These are phyloP conservation scores for Melitaea cinxia DNA, from an alignment of 1,140 invertebrate genomes.

Conservation along the genomic window DNA sequence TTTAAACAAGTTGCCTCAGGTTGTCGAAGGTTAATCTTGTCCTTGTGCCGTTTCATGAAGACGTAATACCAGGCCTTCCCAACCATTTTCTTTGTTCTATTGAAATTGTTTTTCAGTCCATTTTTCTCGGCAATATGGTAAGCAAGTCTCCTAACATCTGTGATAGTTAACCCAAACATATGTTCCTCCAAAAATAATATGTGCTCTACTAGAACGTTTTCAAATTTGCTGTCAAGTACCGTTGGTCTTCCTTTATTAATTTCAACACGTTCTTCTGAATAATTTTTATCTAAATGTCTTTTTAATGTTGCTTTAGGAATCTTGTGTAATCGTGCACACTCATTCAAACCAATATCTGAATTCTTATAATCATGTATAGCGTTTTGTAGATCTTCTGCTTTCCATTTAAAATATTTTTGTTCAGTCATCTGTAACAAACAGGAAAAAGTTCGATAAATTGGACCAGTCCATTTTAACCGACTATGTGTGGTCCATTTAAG, in stretches of 20 bases:
- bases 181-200: conserved; percentile 16
- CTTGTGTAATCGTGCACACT: background rate
- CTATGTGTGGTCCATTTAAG: background rate
- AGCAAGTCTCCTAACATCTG: conserved; percentile 27
- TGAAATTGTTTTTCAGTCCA: conserved; percentile 45
- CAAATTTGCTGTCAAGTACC: background rate
- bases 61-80: conserved; percentile 43
- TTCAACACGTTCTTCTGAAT: background rate
- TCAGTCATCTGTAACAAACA: conserved; percentile 3
- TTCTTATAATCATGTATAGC: conserved; percentile 2
- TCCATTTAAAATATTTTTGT: conserved; percentile 2
- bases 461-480: conserved; percentile 1
- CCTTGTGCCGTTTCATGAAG: conserved; percentile 28
- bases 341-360: conserved; percentile 3
- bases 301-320: conserved; percentile 2
- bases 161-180: background rate
- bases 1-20: conserved; percentile 43
- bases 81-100: conserved; percentile 42
- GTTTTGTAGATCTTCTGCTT: background rate
- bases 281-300: background rate
- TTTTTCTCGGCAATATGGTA: conserved; percentile 51
- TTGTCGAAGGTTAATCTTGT: conserved; percentile 38
- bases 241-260: conserved; percentile 10
- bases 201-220: conserved; percentile 1
- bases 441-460: background rate